A percentile compares a stretch with the other conserved stretches of the same genome.
Conservation (phyloP, 2,888 invertebrate genomes). For the Cheilosia vernalis region DNA sequence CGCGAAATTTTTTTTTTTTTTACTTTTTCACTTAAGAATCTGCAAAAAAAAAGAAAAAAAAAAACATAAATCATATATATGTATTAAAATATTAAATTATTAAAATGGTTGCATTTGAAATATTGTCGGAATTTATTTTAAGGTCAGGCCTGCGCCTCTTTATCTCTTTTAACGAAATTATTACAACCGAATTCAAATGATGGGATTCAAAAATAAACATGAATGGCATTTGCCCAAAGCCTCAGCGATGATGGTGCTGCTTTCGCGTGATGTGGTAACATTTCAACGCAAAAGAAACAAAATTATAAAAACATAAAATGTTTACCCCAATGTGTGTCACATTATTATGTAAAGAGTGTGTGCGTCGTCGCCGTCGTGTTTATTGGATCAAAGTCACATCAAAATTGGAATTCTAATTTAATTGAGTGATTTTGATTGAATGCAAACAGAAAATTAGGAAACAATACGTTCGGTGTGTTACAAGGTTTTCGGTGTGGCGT, state of each 20-base stretch:
- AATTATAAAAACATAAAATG: constrained; percentile 21
- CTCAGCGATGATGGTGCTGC: constrained; percentile 1
- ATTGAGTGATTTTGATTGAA: constrained; percentile 27
- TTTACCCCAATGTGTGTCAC: constrained; percentile 47
- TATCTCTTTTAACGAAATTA: too few species aligned
- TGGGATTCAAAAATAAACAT: constrained; percentile 1
- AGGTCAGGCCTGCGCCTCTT: not conserved
- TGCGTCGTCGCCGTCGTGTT: constrained; percentile 22
- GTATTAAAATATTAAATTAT: not conserved
- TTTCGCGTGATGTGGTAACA: constrained; percentile 40
- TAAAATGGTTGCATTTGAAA: too few species aligned
- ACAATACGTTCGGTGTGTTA: constrained; percentile 21
- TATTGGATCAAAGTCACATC: constrained; percentile 67
- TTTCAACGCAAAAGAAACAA: constrained; percentile 57
- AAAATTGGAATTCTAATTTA: constrained; percentile 62
- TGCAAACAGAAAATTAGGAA: constrained; percentile 32
- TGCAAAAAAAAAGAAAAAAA: constrained; percentile 39
- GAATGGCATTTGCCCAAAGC: constrained; percentile 33
- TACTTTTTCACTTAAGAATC: constrained; percentile 42
- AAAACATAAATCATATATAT: constrained; percentile 10
- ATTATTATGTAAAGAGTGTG: constrained; percentile 57
- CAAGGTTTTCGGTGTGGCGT: constrained; percentile 30
- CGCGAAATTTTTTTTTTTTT: not conserved
- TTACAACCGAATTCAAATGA: too few species aligned
- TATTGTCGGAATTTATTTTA: too few species aligned